phyloP scores from a whole-genome alignment of 2,888 invertebrate species.

The Candidula unifasciata region DNA sequence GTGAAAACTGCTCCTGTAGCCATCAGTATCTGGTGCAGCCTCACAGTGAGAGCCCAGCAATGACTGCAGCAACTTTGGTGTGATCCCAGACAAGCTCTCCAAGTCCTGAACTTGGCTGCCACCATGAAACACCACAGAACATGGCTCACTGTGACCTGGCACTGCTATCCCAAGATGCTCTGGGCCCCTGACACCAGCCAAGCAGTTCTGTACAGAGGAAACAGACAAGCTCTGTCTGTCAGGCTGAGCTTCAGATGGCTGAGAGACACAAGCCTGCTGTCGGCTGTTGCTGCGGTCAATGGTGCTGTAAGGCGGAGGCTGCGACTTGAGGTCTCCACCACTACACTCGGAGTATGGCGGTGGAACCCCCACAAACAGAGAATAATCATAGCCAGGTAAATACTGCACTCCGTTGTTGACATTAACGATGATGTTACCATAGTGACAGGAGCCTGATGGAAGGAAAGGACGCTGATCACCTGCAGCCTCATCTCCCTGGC shows the following conservation, averaged over 20 bases:
- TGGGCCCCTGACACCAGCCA: neutral
- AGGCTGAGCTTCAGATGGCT: neutral
- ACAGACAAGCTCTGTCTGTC: constrained; percentile 11
- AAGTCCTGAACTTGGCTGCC: constrained; percentile 1
- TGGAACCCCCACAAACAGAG: constrained; percentile 62
- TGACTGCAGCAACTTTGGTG: constrained; percentile 39
- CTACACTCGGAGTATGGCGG: constrained; percentile 69
- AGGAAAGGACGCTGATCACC: constrained; percentile 65
- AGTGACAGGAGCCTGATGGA: constrained; percentile 59
- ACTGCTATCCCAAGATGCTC: neutral
- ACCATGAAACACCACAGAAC: neutral
- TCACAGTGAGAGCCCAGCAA: constrained; percentile 34
- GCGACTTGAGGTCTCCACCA: constrained; percentile 57
- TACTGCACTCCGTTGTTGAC: constrained; percentile 73
- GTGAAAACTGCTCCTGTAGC: neutral
- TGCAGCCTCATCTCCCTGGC: constrained; percentile 28
- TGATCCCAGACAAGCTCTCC: constrained; percentile 29
- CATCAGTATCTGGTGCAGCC: neutral
- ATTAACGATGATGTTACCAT: constrained; percentile 72
- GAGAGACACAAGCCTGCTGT: neutral
- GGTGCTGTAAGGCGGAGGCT: constrained; percentile 71
- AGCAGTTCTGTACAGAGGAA: constrained; percentile 36
- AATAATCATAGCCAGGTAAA: constrained; percentile 63
- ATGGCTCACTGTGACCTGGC: neutral
- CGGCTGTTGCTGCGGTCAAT: constrained; percentile 12